phyloP scores from a whole-genome alignment of 1,140 invertebrate species.

The Drosophila serrata region DNA sequence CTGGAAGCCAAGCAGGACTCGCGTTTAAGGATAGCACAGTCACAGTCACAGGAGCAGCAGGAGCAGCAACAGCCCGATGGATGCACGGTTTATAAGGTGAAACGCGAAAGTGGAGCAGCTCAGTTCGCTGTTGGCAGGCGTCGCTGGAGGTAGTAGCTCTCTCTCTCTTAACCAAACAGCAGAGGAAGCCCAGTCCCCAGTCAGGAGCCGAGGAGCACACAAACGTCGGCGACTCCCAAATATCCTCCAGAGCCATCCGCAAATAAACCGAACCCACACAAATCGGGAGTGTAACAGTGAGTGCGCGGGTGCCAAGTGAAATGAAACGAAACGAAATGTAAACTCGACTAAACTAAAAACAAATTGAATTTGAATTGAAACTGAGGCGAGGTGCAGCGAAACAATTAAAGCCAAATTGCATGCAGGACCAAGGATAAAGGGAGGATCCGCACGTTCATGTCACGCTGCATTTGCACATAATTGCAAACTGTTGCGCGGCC shows the following conservation, averaged over 20 bases:
- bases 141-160: constrained; percentile 69
- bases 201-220: constrained; percentile 21
- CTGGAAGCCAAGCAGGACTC: constrained; percentile 71
- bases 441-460: constrained; percentile 31
- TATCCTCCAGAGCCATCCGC: constrained; percentile 11
- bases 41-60: constrained; percentile 35
- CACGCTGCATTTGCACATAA: constrained; percentile 72
- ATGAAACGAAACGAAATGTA: constrained; percentile 26
- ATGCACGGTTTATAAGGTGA: constrained; percentile 73
- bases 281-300: constrained; percentile 31
- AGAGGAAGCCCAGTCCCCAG: constrained; percentile 27
- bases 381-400: constrained; percentile 30
- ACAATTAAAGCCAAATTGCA: constrained; percentile 64
- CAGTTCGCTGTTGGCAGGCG: constrained; percentile 82
- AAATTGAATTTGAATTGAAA: constrained; percentile 62
- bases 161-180: constrained; percentile 24
- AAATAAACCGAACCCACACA: constrained; percentile 3
- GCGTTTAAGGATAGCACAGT: constrained; percentile 67
- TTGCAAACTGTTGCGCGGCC: constrained; percentile 78
- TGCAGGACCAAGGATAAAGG: constrained; percentile 12
- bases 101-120: constrained; percentile 79
- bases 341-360: constrained; percentile 44
- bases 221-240: constrained; percentile 13
- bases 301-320: constrained; percentile 38
- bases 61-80: constrained; percentile 41